Evolutionary conservation across 2,113 vertebrate species (phyloP), one percentile per base, ranked within the genome.

Genomic region (Entelurus aequoreus): DNA sequence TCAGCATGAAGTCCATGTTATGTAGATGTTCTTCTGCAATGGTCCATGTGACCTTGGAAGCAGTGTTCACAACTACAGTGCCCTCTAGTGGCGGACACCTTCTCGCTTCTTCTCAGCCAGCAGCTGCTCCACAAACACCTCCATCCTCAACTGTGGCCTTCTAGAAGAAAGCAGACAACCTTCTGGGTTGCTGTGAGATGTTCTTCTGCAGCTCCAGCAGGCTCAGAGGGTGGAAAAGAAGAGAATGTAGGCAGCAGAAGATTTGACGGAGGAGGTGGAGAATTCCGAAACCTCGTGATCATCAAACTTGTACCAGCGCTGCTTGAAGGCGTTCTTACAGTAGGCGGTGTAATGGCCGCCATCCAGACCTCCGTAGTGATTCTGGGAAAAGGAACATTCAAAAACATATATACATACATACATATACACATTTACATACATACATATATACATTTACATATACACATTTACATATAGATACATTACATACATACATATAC

Each of bases 331-430:
- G 1, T 95, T 98, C 90, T 93, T 98, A 85, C 95, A 98, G 79
- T 96, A 99, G 55, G 95, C 96, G 0, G 96, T 99, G 76, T 99
- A 99, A 80, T 99, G 97, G 37, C 96, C 97, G 1, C 97, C 96
- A 2, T 99, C 97, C 80, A 99, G 72, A 19, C 95, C 94, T 0
- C 97, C 97, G 0, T 99, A 99, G 77, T 99, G 97, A 74, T 99
- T 99, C 97, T 99, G 86, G 46, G 8, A 8, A 63, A 57, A 2
- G 14, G 40, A 47, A 40, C 58, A 47, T 54, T 28, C 37, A 58
- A 49, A 44, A 2, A 2, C 40, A 66, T 28, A 35, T 52, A 8
- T 1, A 10, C 36, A 40, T 9, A 8, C 1, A 55, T 8, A 55
- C 4, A 5, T 16, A 16, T 5, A 48, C 35, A 28, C 28, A 28